phyloP scores from a whole-genome alignment of 2,113 vertebrate genomes.

The Corvus moneduloides region DNA sequence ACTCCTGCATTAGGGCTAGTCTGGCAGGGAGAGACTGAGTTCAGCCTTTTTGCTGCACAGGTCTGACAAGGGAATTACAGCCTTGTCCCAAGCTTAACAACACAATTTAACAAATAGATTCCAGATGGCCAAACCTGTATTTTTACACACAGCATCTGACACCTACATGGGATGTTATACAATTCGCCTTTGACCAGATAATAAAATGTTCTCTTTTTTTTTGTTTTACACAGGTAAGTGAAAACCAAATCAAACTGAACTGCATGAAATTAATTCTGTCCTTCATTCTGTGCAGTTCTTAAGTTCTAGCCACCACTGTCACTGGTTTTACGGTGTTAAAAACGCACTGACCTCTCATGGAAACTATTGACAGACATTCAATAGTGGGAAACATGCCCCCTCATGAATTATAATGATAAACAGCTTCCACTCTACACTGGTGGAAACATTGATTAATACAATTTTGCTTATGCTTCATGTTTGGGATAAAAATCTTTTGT shows the following conservation, averaged over 20 bases:
- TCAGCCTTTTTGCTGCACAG: background rate
- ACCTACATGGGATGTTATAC: background rate
- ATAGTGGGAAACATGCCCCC: background rate
- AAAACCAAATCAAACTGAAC: background rate
- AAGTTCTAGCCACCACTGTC: background rate
- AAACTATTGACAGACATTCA: background rate
- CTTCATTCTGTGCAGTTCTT: background rate
- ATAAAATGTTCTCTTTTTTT: background rate
- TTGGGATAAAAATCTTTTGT: background rate
- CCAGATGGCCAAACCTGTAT: background rate
- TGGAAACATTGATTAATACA: background rate
- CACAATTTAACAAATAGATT: background rate
- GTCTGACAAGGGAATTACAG: background rate
- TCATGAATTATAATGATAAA: constrained; percentile 4
- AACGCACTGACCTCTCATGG: background rate
- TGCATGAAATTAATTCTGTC: background rate
- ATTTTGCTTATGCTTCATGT: background rate
- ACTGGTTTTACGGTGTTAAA: background rate
- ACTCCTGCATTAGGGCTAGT: background rate
- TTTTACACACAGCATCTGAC: background rate
- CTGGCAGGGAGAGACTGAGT: rapidly evolving
- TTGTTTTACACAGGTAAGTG: background rate
- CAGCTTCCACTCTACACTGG: background rate
- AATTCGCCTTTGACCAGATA: background rate
- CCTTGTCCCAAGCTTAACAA: background rate